phyloP scores from a whole-genome alignment of 1,140 invertebrate species.

The Aporrectodea caliginosa region DNA sequence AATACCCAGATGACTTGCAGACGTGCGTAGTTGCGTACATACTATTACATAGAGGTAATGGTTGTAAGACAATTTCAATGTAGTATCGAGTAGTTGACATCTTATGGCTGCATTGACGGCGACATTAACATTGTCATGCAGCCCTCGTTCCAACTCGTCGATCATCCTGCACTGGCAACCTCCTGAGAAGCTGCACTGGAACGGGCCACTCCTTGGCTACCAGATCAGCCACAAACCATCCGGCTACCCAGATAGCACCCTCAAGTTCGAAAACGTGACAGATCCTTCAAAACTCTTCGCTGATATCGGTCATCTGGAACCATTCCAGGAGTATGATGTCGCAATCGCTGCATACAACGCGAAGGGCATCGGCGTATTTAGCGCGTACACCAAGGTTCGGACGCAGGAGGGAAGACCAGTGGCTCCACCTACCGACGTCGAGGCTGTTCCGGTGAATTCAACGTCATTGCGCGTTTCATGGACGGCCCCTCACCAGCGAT shows the following conservation, averaged over 20 bases:
- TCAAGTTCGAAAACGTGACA: constrained; percentile 63
- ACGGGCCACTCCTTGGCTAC: constrained; percentile 91
- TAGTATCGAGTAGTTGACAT: too few relatives aligned
- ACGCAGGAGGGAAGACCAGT: constrained; percentile 92
- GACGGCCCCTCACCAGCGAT: constrained; percentile 80
- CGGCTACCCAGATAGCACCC: constrained; percentile 78
- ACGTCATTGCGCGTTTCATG: constrained; percentile 61
- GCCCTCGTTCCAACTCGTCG: constrained; percentile 65
- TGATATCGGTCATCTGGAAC: constrained; percentile 40
- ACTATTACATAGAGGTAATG: too few relatives aligned
- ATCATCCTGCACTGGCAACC: constrained; percentile 97
- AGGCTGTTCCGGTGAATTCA: constrained; percentile 77
- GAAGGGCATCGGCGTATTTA: constrained; percentile 89
- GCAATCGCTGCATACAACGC: constrained; percentile 96
- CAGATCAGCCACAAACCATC: constrained; percentile 82
- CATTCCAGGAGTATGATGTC: constrained; percentile 80
- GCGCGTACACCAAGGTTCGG: constrained; percentile 80
- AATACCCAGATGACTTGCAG: too few relatives aligned
- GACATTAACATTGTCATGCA: too few relatives aligned
- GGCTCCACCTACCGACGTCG: constrained; percentile 78
- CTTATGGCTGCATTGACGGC: too few relatives aligned
- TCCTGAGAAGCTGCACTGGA: constrained; percentile 84
- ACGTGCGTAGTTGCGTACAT: too few relatives aligned
- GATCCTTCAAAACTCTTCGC: background rate
- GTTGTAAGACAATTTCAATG: too few relatives aligned